Conservation (phyloP, 1,140 invertebrate genomes). For the Eumaeus atala region DNA sequence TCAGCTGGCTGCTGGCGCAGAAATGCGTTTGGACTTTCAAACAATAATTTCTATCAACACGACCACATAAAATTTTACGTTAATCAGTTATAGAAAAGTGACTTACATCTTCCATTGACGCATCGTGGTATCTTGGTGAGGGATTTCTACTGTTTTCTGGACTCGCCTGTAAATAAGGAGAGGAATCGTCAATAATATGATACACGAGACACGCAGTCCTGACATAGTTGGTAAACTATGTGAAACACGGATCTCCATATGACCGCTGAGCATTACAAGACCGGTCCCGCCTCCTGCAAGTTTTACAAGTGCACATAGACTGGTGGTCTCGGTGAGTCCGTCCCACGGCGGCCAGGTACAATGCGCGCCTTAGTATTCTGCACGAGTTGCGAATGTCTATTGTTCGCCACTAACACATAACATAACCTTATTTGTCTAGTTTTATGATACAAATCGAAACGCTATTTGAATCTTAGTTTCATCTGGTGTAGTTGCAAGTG, state of each 20-base stretch:
- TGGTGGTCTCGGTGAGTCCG: not conserved
- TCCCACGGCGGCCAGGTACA: constrained; percentile 12
- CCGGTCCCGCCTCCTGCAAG: too few species aligned
- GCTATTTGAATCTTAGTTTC: constrained; percentile 13
- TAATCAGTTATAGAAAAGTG: constrained; percentile 6
- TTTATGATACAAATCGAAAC: constrained; percentile 22
- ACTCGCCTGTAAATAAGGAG: constrained; percentile 60
- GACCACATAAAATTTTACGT: too few species aligned
- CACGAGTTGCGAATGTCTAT: constrained; percentile 22
- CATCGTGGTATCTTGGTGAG: constrained; percentile 66
- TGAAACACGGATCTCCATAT: too few species aligned
- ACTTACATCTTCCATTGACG: constrained; percentile 68
- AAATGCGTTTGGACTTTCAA: too few species aligned
- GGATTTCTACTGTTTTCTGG: constrained; percentile 70
- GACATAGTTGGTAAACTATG: too few species aligned
- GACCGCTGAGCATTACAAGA: too few species aligned
- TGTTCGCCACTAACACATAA: constrained; percentile 28
- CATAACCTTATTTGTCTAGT: constrained; percentile 27
- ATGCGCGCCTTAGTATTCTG: constrained; percentile 27
- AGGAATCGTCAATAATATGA: constrained; percentile 9
- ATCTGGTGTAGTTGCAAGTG: not conserved
- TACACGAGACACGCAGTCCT: not conserved
- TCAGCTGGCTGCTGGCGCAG: too few species aligned
- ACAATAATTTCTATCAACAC: too few species aligned
- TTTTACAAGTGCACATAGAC: not conserved